phyloP scores from a whole-genome alignment of 2,888 invertebrate species.

The Caenorhabditis sp. region DNA sequence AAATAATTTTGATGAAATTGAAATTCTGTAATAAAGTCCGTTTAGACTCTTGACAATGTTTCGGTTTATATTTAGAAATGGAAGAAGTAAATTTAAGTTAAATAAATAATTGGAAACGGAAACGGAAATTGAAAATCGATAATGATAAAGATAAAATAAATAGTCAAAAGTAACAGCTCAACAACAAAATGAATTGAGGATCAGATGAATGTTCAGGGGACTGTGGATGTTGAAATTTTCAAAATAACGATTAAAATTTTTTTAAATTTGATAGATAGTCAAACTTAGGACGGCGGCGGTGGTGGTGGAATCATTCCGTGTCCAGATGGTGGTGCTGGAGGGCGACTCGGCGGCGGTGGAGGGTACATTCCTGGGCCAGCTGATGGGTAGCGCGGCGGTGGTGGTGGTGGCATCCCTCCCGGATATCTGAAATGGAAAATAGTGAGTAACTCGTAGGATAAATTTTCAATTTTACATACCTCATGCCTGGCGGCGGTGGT shows the following conservation, averaged over 20 bases:
- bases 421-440: constrained; percentile 49
- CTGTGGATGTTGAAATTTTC: neutral
- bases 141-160: too few species aligned
- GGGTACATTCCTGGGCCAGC: constrained; percentile 54
- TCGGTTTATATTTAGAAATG: neutral
- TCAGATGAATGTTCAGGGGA: neutral
- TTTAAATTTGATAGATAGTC: neutral
- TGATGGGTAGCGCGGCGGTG: constrained; percentile 58
- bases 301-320: constrained; percentile 72
- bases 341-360: constrained; percentile 62
- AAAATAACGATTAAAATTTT: neutral
- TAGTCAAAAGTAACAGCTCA: neutral
- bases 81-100: too few species aligned
- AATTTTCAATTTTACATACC: too few species aligned
- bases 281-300: constrained; percentile 56
- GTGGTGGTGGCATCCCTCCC: constrained; percentile 68
- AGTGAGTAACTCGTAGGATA: too few species aligned
- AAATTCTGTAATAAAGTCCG: constrained; percentile 28
- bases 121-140: too few species aligned
- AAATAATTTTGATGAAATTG: constrained; percentile 10
- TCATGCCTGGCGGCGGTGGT: constrained; percentile 62
- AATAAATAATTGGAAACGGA: too few species aligned
- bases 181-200: constrained; percentile 6
- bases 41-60: constrained; percentile 29
- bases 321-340: constrained; percentile 70